A percentile compares a stretch with the other conserved stretches of the same genome.
Evolutionary conservation across 2,113 vertebrate species (phyloP).

Genomic region (Trogon melanurus): DNA sequence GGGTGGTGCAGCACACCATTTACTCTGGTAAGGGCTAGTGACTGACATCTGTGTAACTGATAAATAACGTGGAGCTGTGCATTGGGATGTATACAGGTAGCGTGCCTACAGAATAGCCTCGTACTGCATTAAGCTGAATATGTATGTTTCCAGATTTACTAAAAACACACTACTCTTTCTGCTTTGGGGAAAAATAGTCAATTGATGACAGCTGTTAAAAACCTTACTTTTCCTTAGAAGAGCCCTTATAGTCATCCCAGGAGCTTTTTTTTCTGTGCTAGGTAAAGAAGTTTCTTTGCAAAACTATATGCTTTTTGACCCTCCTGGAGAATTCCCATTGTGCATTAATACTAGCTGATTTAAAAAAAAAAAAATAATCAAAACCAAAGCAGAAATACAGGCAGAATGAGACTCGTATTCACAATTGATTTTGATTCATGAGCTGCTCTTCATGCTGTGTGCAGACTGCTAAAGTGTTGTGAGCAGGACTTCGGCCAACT

Average conservation of each 20-base stretch:
- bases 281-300: background rate
- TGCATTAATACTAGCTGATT: background rate
- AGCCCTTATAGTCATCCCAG: background rate
- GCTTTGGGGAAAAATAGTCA: background rate
- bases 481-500: background rate
- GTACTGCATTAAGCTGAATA: background rate
- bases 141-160: background rate
- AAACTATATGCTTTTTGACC: background rate
- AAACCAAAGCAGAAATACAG: background rate
- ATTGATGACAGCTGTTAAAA: background rate
- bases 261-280: background rate
- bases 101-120: background rate
- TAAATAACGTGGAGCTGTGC: background rate
- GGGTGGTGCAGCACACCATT: background rate
- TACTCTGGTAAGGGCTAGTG: background rate
- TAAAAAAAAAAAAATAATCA: background rate
- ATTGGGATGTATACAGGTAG: background rate
- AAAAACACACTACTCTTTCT: background rate
- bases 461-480: constrained; percentile 17
- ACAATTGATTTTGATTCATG: constrained; percentile 28
- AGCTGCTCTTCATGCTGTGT: constrained; percentile 1
- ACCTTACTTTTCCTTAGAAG: background rate
- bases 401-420: background rate
- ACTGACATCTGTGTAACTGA: background rate
- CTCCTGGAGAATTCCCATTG: background rate